phyloP scores from a whole-genome alignment of 1,140 invertebrate species.

The Helicoverpa armigera region DNA sequence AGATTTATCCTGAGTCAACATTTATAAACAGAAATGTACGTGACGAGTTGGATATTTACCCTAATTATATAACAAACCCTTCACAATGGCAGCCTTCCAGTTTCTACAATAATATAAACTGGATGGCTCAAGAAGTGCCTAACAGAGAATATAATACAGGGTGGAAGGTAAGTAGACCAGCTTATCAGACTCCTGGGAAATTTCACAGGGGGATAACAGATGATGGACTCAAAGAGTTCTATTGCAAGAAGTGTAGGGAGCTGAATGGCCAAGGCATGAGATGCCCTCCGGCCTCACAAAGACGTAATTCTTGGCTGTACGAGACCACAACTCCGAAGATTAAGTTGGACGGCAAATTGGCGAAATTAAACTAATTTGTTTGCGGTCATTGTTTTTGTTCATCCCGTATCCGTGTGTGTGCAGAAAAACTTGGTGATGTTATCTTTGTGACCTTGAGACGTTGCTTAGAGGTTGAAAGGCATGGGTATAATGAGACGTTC shows the following conservation, averaged over 20 bases:
- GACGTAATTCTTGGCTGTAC: constrained; percentile 64
- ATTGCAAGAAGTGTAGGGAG: constrained; percentile 79
- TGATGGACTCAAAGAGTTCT: constrained; percentile 76
- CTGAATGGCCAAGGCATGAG: constrained; percentile 56
- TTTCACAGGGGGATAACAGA: constrained; percentile 71
- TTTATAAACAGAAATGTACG: constrained; percentile 66
- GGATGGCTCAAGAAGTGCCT: constrained; percentile 64
- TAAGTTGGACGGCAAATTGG: constrained; percentile 82
- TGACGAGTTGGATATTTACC: constrained; percentile 77
- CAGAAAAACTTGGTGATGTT: constrained; percentile 69
- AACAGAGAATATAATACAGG: constrained; percentile 24
- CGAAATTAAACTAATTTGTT: constrained; percentile 80
- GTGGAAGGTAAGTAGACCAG: constrained; percentile 53
- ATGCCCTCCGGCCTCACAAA: constrained; percentile 56
- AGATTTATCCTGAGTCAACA: constrained; percentile 61
- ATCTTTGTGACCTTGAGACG: constrained; percentile 73
- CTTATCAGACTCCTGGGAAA: constrained; percentile 58
- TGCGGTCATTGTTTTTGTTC: constrained; percentile 69
- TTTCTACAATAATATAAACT: constrained; percentile 79
- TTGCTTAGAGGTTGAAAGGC: constrained; percentile 53
- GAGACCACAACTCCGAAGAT: constrained; percentile 77
- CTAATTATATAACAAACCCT: constrained; percentile 69
- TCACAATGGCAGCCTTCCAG: constrained; percentile 75
- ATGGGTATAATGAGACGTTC: constrained; percentile 46
- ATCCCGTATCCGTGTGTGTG: constrained; percentile 58